Evolutionary conservation across 2,797 vertebrate genomes (phyloP), one percentile per base, ranked within the genome.

Genomic region (Lacerta viridis): DNA sequence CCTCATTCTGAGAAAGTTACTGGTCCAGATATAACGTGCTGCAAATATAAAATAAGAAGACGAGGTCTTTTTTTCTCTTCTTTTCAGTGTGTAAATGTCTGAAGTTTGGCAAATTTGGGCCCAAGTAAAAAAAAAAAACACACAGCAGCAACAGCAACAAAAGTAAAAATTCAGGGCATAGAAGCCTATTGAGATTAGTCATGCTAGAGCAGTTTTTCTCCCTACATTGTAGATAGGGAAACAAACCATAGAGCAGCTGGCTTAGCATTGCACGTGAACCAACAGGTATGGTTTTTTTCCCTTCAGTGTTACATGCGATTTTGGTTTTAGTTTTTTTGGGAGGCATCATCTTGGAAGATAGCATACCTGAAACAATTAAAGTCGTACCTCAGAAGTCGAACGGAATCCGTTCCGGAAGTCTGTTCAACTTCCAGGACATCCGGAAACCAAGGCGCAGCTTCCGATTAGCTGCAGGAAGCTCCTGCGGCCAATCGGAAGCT

Each of bases 1-100:
- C 89, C 92, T 72, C 86, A 83, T 84, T 92, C 92, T 88, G 80
- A 90, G 92, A 74, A 90, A 86, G 33, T 3, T 29, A 86, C 50
- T 80, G 81, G 33, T 20, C 75, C 75, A 39, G 25, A 39, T 20
- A 66, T 3, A 75, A 23, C 64, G 25, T 8, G 29, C 1, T 59
- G 27, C 50, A 43, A 41, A 69, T 43, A 41, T 39, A 43, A 72
- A 36, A 29, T 23, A 55, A 80, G 6, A 39, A 23, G 39, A 50
- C 43, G 39, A 25, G 8, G 8, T 50, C 18, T 50, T 78, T 77
- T 68, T 9, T 10, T 2, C 7, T 55, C n/a, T 43, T 7, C n/a
- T 29, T 61, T 68, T n/a, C 36, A n/a, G 39, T 87, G 64, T 78
- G 17, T 66, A 75, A 39, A 39, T 68, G 33, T 83, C 15, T 72